Evolutionary conservation across 2,888 invertebrate genomes (phyloP), one percentile per base, ranked within the genome.

Genomic region (Halictus ligatus): DNA sequence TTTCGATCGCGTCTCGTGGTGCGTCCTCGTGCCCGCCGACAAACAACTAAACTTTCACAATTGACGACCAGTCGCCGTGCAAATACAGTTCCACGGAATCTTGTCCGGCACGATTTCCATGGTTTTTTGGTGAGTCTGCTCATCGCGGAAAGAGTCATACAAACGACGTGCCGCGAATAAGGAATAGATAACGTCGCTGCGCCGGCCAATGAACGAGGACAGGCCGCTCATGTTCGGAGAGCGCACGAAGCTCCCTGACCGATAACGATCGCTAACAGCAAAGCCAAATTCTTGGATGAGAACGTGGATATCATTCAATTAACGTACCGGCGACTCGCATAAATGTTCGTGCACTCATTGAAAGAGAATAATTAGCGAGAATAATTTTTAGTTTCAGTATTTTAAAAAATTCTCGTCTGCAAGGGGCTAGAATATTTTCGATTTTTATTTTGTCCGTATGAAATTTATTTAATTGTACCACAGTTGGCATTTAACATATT

Each of bases 91-190:
- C 84, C 85, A 73, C 71, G 75, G 89, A 84, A 88, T 79, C 83
- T 40, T 25, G 54, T 67, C 46, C 76, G 46, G 78, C 54, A 77
- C 75, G 82, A 87, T 88, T 87, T 82, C 89, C 89, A 89, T 89
- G 84, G 46, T 78, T 86, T 89, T 89, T 87, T 84, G 87, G 86
- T 35, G 77, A 74, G 80, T 48, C 75, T 43, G 50, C 74, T 82
- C 77, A 71, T 69, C 84, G 84, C 79, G 75, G 73, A 83, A 86
- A 83, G 75, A 84, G 71, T 73, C 80, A 78, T 74, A 85, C 77
- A 74, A 81, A 75, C 75, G 76, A 86, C 88, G 87, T 87, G 88
- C 78, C 78, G 48, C 43, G 90, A 90, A 87, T 91, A 89, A 87
- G 87, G 87, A 90, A 88, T 86, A 74, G 75, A 79, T 84, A 89